Evolutionary conservation across 1,140 invertebrate genomes (phyloP).

Genomic region (Oedothorax gibbosus): DNA sequence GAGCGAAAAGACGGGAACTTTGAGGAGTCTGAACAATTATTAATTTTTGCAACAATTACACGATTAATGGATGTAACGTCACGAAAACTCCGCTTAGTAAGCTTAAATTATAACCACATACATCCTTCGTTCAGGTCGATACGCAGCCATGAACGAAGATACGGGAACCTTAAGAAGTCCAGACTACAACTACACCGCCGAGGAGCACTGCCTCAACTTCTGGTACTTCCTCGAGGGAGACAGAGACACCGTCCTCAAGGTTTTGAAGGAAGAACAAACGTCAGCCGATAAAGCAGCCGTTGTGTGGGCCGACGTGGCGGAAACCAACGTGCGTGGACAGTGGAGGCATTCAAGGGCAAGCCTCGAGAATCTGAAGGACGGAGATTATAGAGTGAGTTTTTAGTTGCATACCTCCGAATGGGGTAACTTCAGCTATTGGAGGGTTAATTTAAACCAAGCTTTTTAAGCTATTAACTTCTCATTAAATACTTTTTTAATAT

Average conservation of each 20-base stretch:
- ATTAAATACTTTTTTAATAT: too few species aligned
- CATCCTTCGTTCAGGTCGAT: constrained; percentile 20
- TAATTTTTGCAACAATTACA: too few species aligned
- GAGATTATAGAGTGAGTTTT: constrained; percentile 35
- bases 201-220: constrained; percentile 48
- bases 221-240: constrained; percentile 57
- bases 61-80: too few species aligned
- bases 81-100: too few species aligned
- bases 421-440: too few species aligned
- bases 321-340: constrained; percentile 16
- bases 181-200: constrained; percentile 25
- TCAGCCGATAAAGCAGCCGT: not conserved
- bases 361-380: not conserved
- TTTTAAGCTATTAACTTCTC: too few species aligned
- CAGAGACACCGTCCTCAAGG: not conserved
- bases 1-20: too few species aligned
- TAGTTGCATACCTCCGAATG: too few species aligned
- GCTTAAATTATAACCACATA: not conserved
- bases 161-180: constrained; percentile 29
- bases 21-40: too few species aligned
- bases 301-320: constrained; percentile 37
- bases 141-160: constrained; percentile 34
- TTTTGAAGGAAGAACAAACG: constrained; percentile 15
- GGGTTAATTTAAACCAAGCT: too few species aligned
- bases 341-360: constrained; percentile 42